Base-by-base conservation (phyloP, 1,140 invertebrate genomes). In the Lepidurus couesii region DNA sequence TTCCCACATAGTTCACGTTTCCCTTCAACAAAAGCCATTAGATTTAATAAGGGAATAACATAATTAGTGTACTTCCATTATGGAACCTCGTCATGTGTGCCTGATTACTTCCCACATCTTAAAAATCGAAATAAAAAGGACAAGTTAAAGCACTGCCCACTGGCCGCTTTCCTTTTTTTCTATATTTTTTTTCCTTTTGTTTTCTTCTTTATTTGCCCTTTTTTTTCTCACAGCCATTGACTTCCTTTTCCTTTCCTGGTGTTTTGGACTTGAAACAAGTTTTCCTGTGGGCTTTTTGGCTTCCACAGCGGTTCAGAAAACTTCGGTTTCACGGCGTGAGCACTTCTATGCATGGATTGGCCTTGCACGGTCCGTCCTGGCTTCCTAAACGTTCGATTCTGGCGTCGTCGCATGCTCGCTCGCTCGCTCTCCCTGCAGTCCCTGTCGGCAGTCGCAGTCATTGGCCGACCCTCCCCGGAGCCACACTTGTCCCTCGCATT, bases 171-270 rank as follows among this genome's bases (percentile, higher is more conserved):
- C 53, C 53, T 21, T n/a, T 21, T 21, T 21, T 65, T 65, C 2
- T 4, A 34, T 34, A 34, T 34, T 34, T 34, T 34, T 34, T 34
- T 34, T 34, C 3, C 34, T 2, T 34, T 34, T 34, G 2, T 34
- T 34, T 34, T 34, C 2, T 34, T 34, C 34, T 4, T 34, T 34
- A 34, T 34, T 65, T 21, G 21, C 53, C 53, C 53, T n/a, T 21
- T 13, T 21, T 65, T 65, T 21, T 10, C 13, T 21, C 53, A 5
- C 16, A 65, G 53, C 53, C 53, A 65, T 65, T 65, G 53, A 65
- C 53, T 65, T 65, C 53, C 53, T 65, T 65, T 65, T 65, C 53
- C 53, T 65, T 65, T 65, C 53, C 53, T 21, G 53, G 34, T 65
- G 16, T 65, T 13, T 65, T 21, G 16, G 53, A 65, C 53, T 13